A percentile compares a stretch with the other conserved stretches of the same genome.
Evolutionary conservation across 2,797 vertebrate genomes (phyloP).

Genomic region (Oceanodroma leucorhoa): DNA sequence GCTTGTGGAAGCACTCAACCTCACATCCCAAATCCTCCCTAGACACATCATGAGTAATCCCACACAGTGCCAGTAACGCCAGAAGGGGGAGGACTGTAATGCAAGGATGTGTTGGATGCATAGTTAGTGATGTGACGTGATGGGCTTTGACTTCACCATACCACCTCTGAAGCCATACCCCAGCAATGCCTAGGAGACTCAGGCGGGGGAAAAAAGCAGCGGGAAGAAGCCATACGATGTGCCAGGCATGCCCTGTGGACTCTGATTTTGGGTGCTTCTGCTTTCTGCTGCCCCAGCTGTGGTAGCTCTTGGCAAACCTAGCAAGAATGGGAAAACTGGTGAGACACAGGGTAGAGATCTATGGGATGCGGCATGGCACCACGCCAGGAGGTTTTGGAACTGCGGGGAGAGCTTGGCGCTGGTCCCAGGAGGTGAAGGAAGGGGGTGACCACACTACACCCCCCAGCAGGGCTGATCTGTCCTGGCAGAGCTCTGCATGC

Average conservation of each 20-base stretch:
- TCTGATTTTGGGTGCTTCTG: background rate
- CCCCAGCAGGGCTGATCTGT: rapidly evolving
- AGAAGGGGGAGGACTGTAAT: background rate
- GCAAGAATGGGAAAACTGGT: background rate
- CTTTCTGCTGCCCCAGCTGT: background rate
- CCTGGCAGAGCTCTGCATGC: background rate
- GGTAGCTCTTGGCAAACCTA: background rate
- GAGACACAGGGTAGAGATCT: background rate
- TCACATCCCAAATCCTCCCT: background rate
- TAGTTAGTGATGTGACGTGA: no score
- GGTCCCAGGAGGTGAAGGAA: background rate
- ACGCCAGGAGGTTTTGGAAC: background rate
- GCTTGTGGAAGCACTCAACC: background rate
- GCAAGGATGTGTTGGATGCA: background rate
- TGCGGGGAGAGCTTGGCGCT: background rate
- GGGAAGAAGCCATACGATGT: background rate
- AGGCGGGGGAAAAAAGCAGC: background rate
- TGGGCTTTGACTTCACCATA: background rate
- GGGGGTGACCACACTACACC: rapidly evolving
- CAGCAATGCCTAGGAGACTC: background rate
- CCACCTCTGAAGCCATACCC: background rate
- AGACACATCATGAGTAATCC: background rate
- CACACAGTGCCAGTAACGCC: rapidly evolving
- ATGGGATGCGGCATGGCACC: background rate
- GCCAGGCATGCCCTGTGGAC: background rate